Evolutionary conservation across 2,888 invertebrate species (phyloP).

Genomic region (Pyrocoelia pectoralis): DNA sequence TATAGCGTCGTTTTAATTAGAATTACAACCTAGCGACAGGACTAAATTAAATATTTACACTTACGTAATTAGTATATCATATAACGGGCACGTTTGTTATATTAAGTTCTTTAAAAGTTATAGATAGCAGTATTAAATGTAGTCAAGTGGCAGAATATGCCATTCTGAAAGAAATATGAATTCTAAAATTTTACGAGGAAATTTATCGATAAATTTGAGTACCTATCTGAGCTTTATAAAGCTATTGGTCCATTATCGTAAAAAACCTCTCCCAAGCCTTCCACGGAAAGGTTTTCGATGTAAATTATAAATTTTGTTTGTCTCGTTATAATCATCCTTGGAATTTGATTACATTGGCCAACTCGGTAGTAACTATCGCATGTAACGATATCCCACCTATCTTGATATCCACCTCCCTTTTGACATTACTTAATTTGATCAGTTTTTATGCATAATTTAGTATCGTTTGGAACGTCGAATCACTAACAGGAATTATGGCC

Average conservation of each 20-base stretch:
- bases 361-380: constrained; percentile 24
- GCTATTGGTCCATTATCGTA: neutral
- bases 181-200: no score
- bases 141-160: neutral
- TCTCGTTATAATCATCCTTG: constrained; percentile 17
- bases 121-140: neutral
- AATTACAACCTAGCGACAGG: neutral
- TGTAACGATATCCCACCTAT: constrained; percentile 22
- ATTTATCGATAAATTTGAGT: no score
- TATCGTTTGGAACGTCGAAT: constrained; percentile 24
- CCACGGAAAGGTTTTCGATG: neutral
- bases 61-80: neutral
- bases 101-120: neutral
- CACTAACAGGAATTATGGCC: constrained; percentile 32
- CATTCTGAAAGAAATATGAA: neutral
- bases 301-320: constrained; percentile 10
- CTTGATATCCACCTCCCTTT: constrained; percentile 32
- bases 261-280: no score
- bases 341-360: constrained; percentile 17
- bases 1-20: no score
- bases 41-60: neutral
- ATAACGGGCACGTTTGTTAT: neutral
- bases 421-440: constrained; percentile 34
- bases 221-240: neutral
- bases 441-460: constrained; percentile 36